phyloP scores from a whole-genome alignment of 2,797 vertebrate species.

The Salmo trutta region DNA sequence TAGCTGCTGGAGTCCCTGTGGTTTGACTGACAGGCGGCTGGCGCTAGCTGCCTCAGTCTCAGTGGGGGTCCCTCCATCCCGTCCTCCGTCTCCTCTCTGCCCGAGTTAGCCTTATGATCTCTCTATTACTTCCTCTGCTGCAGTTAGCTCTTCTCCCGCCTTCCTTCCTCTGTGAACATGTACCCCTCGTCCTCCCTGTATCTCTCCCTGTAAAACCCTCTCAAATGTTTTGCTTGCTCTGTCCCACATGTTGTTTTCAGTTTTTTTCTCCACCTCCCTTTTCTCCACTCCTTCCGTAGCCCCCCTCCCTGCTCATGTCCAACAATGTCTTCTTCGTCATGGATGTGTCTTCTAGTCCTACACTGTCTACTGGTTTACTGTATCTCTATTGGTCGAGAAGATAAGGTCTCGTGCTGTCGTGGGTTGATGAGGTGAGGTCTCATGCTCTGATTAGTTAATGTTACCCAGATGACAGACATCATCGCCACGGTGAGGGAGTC shows the following conservation, averaged over 20 bases:
- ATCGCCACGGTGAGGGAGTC: constrained; percentile 91
- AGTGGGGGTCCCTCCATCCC: constrained; percentile 68
- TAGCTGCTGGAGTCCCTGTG: constrained; percentile 77
- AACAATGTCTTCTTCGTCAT: no score
- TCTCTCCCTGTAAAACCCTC: neutral
- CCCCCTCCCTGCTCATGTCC: neutral
- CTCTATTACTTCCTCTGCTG: neutral
- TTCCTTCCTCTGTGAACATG: neutral
- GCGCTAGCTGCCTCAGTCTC: constrained; percentile 71
- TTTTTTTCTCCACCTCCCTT: neutral
- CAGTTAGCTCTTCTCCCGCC: constrained; percentile 19
- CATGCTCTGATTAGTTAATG: neutral
- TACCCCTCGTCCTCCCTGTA: constrained; percentile 16
- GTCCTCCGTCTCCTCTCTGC: constrained; percentile 25
- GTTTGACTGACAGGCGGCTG: constrained; percentile 80
- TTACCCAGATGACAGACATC: constrained; percentile 87
- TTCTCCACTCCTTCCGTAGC: neutral
- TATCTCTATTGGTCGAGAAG: neutral
- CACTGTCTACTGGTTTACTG: no score
- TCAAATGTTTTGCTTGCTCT: neutral
- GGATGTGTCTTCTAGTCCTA: no score
- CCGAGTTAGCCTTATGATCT: constrained; percentile 21
- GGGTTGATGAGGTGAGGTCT: neutral
- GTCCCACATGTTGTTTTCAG: no score
- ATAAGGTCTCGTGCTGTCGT: neutral